Evolutionary conservation across 2,888 invertebrate genomes (phyloP).

Genomic region (Serripes groenlandicus): DNA sequence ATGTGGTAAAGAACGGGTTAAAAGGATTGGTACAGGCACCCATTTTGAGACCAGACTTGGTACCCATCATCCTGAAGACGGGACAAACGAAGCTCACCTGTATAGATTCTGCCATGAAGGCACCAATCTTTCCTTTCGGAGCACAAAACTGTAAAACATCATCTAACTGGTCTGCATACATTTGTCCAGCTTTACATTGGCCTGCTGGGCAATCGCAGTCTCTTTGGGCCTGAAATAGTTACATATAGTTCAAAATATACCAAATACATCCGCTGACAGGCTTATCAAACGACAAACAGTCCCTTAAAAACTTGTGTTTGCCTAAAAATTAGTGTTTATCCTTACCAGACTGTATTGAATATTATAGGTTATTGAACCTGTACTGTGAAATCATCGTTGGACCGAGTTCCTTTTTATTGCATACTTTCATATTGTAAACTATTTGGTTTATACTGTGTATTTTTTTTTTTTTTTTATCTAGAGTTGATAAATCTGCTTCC

Average conservation of each 20-base stretch:
- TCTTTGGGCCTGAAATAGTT: constrained; percentile 63
- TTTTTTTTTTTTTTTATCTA: too few relatives aligned
- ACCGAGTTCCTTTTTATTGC: too few relatives aligned
- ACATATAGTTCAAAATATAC: too few relatives aligned
- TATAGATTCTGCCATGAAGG: constrained; percentile 97
- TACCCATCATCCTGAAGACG: background rate
- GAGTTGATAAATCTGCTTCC: too few relatives aligned
- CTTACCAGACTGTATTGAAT: too few relatives aligned
- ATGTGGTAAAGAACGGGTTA: background rate
- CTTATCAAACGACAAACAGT: too few relatives aligned
- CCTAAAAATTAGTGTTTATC: too few relatives aligned
- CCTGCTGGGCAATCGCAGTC: constrained; percentile 81
- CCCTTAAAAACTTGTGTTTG: too few relatives aligned
- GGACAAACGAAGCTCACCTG: constrained; percentile 88
- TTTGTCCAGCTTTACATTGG: constrained; percentile 89
- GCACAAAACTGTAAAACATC: constrained; percentile 93
- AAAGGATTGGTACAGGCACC: background rate
- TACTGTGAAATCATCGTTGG: too few relatives aligned
- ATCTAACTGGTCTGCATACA: constrained; percentile 94
- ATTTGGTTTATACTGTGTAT: too few relatives aligned
- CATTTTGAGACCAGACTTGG: background rate
- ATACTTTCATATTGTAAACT: too few relatives aligned
- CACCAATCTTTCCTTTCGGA: constrained; percentile 93
- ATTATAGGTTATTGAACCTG: too few relatives aligned
- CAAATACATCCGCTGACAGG: background rate